Base-by-base conservation (phyloP, 2,888 invertebrate species). In the Meghimatium bilineatum region DNA sequence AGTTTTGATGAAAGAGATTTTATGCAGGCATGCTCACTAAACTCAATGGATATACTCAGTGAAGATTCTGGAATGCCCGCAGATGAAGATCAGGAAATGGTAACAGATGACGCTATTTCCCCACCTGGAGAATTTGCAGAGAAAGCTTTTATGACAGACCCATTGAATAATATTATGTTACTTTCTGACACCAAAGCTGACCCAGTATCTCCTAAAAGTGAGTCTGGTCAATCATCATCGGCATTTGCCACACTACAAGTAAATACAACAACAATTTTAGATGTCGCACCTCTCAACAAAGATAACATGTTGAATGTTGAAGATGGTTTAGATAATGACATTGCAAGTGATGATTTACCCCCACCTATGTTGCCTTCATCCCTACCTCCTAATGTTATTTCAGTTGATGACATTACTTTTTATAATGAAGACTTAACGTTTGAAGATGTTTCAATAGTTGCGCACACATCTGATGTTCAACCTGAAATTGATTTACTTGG, bases 1-100 rank as follows among this genome's bases (percentile, higher is more conserved):
- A 69, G 66, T 34, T 34, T 36, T n/a, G n/a, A 38, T 23, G 85
- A 74, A 23, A 75, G 26, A 34, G 82, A 79, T 26, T 74, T 12
- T 32, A 1, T 20, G 6, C 32, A 69, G 12, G 76, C 38, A 10
- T 36, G 71, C 29, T 80, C 80, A 32, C 76, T 60, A 36, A 81
- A 49, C 44, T 63, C 80, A 38, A 72, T 80, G 14, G 83, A 79
- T 38, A 75, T 79, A 49, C 49, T 78, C 44, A 79, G 69, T 74
- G 79, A 83, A 36, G 74, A 80, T 44, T 79, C 83, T 34, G 78
- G 79, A n/a, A 78, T 83, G 80, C 77, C 80, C 60, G 77, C 56
- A 56, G 79, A 81, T 75, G 80, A 84, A n/a, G 80, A 80, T 29
- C 76, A 75, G 36, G 76, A 84, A 49, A 36, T 66, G 32, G 49